Conservation (phyloP, 2,888 invertebrate species). For the Plagiodera versicolora region DNA sequence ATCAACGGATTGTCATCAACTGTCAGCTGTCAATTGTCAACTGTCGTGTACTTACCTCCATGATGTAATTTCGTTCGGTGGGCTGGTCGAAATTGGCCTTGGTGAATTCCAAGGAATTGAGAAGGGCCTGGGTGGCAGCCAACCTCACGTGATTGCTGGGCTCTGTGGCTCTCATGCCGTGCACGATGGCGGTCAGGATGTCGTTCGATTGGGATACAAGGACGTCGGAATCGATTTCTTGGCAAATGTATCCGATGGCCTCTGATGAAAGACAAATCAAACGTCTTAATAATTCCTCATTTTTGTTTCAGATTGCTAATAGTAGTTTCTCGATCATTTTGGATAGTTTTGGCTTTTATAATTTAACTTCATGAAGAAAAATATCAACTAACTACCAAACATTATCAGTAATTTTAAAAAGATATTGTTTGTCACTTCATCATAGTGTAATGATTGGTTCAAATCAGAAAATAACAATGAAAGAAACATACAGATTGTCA, state of each 20-base stretch:
- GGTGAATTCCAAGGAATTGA: slow-evolving; percentile 98
- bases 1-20: neutral
- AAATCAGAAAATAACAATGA: no score
- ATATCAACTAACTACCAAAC: no score
- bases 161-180: slow-evolving; percentile 93
- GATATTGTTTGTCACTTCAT: no score
- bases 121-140: slow-evolving; percentile 94
- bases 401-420: no score
- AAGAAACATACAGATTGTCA: no score
- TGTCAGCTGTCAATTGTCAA: neutral
- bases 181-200: slow-evolving; percentile 91
- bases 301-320: no score
- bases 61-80: slow-evolving; percentile 96
- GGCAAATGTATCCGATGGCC: slow-evolving; percentile 98
- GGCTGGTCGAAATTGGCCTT: slow-evolving; percentile 98
- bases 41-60: slow-evolving; percentile 66
- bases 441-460: no score
- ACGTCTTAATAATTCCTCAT: no score
- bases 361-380: no score
- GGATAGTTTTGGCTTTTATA: no score
- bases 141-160: slow-evolving; percentile 91
- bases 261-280: slow-evolving; percentile 57
- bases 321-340: no score
- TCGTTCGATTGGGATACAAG: slow-evolving; percentile 91
- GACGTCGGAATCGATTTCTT: slow-evolving; percentile 95